A percentile compares a stretch with the other conserved stretches of the same genome.
phyloP scores from a whole-genome alignment of 92 coral and sea anemone species.

The Chrysogorgia sp. region DNA sequence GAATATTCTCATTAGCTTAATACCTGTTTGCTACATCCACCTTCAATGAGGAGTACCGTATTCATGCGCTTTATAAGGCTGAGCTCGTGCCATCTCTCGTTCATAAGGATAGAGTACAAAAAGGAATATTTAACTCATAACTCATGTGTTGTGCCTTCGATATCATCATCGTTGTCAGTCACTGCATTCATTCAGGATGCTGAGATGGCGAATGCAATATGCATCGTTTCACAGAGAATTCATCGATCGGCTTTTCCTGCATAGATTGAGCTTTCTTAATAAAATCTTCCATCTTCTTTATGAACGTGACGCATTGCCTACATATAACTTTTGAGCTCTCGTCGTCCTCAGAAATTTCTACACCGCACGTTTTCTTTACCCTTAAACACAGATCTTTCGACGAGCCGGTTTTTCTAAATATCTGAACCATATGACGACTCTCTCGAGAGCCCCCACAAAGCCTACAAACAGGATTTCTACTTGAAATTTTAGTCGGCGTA shows the following conservation, averaged over 20 bases:
- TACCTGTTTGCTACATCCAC: constrained; percentile 81
- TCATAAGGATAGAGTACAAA: constrained; percentile 71
- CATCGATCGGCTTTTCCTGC: constrained; percentile 35
- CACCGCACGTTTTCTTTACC: constrained; percentile 50
- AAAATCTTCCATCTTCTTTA: constrained; percentile 52
- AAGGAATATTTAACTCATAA: constrained; percentile 63
- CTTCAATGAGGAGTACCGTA: constrained; percentile 69
- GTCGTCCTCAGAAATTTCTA: constrained; percentile 48
- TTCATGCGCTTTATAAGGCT: constrained; percentile 61
- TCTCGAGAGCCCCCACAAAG: no score
- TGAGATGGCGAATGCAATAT: constrained; percentile 43
- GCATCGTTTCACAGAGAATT: constrained; percentile 52
- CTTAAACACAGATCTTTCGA: constrained; percentile 51
- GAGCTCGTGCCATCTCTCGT: constrained; percentile 76
- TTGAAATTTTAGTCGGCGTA: no score
- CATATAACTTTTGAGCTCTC: constrained; percentile 45
- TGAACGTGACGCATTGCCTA: constrained; percentile 52
- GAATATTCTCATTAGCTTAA: no score
- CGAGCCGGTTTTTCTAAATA: constrained; percentile 43
- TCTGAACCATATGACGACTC: constrained; percentile 1
- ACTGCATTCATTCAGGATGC: constrained; percentile 58
- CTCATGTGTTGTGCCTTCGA: constrained; percentile 37
- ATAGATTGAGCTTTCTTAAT: constrained; percentile 52
- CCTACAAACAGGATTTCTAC: no score
- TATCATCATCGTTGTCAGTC: constrained; percentile 22